phyloP scores from a whole-genome alignment of 1,140 invertebrate species.

The Drosophila kohkoa region DNA sequence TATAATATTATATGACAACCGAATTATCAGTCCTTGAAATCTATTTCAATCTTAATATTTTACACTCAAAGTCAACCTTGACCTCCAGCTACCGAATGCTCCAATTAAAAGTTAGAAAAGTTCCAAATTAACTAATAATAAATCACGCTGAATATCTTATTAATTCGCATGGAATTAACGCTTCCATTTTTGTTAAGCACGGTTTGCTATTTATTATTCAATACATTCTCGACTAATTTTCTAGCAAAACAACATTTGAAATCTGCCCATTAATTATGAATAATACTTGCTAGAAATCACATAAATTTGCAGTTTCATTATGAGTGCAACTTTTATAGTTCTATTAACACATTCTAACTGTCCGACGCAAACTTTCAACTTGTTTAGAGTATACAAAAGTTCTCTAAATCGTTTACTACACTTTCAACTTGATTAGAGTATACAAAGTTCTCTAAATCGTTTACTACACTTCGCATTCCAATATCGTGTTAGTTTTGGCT shows the following conservation, averaged over 20 bases:
- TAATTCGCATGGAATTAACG: background rate
- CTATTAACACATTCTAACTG: too few species aligned
- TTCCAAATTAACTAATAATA: background rate
- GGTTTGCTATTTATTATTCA: background rate
- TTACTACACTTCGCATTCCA: background rate
- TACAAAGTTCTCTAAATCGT: background rate
- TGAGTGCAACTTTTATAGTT: too few species aligned
- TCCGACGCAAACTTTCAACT: too few species aligned
- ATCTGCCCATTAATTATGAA: background rate
- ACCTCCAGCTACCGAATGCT: background rate
- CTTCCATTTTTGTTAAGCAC: background rate
- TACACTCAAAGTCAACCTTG: background rate
- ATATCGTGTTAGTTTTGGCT: conserved; percentile 1
- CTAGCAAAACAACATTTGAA: conserved; percentile 2
- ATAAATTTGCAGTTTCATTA: background rate
- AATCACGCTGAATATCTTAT: background rate
- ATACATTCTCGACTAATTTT: background rate
- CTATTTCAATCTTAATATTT: too few species aligned
- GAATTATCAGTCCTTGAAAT: too few species aligned
- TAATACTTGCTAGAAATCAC: background rate
- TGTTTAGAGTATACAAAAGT: background rate
- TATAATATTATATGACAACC: too few species aligned
- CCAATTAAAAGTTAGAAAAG: background rate
- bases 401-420: background rate
- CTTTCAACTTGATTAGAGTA: background rate